A percentile compares a stretch with the other conserved stretches of the same genome.
Evolutionary conservation across 1,140 invertebrate genomes (phyloP).

Genomic region (Euwallacea fornicatus): DNA sequence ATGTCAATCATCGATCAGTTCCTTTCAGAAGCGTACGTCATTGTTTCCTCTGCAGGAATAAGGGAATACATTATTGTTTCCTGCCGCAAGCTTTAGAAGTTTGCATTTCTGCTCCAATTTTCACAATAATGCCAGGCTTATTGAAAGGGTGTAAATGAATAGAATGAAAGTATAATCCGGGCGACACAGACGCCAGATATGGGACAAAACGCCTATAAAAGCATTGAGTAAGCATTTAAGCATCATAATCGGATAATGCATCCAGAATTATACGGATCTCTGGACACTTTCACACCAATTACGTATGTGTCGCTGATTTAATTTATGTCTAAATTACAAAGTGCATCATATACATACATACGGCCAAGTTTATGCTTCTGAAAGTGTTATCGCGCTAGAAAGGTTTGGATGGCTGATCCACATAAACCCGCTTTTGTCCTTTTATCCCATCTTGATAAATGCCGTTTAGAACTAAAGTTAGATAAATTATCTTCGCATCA

Average conservation of each 20-base stretch:
- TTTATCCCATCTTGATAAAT: background rate
- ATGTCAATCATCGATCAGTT: background rate
- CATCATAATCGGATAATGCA: slow-evolving; percentile 39
- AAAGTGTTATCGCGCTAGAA: slow-evolving; percentile 16
- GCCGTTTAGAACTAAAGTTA: background rate
- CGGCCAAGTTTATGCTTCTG: slow-evolving; percentile 29
- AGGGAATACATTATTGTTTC: slow-evolving; percentile 12
- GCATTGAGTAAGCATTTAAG: slow-evolving; percentile 39
- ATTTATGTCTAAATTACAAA: slow-evolving; percentile 38
- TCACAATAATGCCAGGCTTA: slow-evolving; percentile 31
- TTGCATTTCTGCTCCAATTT: slow-evolving; percentile 34
- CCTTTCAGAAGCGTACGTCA: background rate
- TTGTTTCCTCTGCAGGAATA: background rate
- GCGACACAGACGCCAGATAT: slow-evolving; percentile 34
- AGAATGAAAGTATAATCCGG: slow-evolving; percentile 32
- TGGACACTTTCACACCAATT: slow-evolving; percentile 39
- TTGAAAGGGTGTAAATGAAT: slow-evolving; percentile 38
- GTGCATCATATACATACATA: slow-evolving; percentile 32
- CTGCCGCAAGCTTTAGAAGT: slow-evolving; percentile 16
- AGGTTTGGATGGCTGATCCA: background rate
- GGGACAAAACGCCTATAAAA: slow-evolving; percentile 38
- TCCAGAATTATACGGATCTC: slow-evolving; percentile 36
- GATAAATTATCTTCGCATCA: background rate
- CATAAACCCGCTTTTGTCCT: slow-evolving; percentile 3
- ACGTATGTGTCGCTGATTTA: slow-evolving; percentile 37